Base-by-base conservation (phyloP, 2,113 vertebrate genomes). In the Microtus montanus region DNA sequence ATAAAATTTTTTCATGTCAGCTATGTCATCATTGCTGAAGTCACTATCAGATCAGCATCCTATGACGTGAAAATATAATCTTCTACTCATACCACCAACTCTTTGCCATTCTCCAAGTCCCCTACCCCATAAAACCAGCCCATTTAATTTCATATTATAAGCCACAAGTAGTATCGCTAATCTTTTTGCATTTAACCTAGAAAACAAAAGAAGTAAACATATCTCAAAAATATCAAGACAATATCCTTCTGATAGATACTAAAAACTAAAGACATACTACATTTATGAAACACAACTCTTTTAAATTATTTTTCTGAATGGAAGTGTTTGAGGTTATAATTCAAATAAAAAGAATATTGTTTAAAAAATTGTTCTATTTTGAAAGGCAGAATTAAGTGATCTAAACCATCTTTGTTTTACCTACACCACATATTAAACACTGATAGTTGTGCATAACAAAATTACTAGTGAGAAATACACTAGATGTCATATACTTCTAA, bases 51-150 rank as follows among this genome's bases (percentile, higher is more conserved):
- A 30, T 90, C 26, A 85, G 19, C 8, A 41, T 54, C 14, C 33
- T 7, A 82, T 14, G 44, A 4, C 4, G 33, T 33, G 38, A 15
- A 85, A 15, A 64, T 49, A 3, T 7, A 12, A 47, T 12, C 77
- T 0, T 12, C 77, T 0, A 35, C 3, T 7, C 41, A 5, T 10
- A 9, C 5, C 47, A 8, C 10, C 30, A 2, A 1, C 5, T 15
- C 11, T 41, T 41, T 64, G 13, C 24, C 4, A 28, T 58, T 17
- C 14, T 33, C 15, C 22, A 30, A 71, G 5, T 47, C 4, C 3
- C 24, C 19, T 14, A 24, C 8, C 1, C 8, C 2, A 0, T 15
- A 7, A 0, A 10, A 82, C 5, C 33, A 75, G 9, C 38, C 2
- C 1, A 52, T 2, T 33, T 4, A 49, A 15, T 3, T 4, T 15